A percentile compares a stretch with the other conserved stretches of the same genome.
Evolutionary conservation across 1,140 invertebrate species (phyloP).

Genomic region (Eurosta solidaginis): DNA sequence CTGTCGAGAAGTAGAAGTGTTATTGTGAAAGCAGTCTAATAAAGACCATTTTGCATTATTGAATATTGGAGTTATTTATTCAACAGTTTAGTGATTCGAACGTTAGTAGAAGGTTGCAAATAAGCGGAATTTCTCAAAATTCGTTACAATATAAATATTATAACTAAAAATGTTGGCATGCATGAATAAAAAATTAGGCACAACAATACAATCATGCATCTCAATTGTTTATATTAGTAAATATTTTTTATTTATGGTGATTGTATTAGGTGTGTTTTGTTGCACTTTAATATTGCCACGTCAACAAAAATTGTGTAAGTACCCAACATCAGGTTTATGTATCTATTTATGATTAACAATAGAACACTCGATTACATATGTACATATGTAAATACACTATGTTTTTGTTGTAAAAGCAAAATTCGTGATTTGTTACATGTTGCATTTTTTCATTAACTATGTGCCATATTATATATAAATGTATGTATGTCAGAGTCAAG

Average conservation of each 20-base stretch:
- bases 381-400: neutral
- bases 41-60: too few species aligned
- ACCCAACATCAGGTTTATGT: neutral
- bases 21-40: too few species aligned
- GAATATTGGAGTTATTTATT: too few species aligned
- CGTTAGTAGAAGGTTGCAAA: too few species aligned
- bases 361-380: neutral
- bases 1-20: too few species aligned
- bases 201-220: too few species aligned
- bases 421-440: neutral
- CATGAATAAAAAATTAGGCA: too few species aligned
- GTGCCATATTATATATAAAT: too few species aligned
- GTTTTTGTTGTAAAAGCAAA: neutral
- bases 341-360: neutral
- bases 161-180: too few species aligned
- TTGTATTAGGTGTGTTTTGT: neutral
- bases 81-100: too few species aligned
- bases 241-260: neutral
- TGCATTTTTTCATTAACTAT: slow-evolving; percentile 18
- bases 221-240: neutral
- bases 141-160: too few species aligned
- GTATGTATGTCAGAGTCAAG: slow-evolving; percentile 10
- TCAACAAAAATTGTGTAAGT: neutral
- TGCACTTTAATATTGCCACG: neutral
- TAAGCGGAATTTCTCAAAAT: too few species aligned